These are phyloP conservation scores for Rhagoletis zephyria DNA, from an alignment of 1,140 invertebrate genomes.

Conservation along the genomic window DNA sequence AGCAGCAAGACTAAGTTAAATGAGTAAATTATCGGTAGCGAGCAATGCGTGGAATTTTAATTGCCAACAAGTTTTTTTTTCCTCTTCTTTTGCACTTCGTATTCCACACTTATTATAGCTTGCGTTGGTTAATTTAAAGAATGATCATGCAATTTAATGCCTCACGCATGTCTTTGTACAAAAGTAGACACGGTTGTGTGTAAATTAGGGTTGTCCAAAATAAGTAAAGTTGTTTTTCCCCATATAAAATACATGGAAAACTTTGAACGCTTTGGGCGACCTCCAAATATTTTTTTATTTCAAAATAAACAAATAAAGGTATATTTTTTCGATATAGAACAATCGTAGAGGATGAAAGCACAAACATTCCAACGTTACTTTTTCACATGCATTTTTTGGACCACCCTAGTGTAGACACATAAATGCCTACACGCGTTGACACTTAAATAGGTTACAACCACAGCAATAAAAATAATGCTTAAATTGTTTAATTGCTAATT, in stretches of 20 bases:
- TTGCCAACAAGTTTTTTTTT: constrained; percentile 20
- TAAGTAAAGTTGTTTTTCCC: too few species aligned
- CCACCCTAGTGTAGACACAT: background rate
- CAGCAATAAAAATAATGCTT: background rate
- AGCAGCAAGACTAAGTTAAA: background rate
- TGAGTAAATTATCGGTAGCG: constrained; percentile 17
- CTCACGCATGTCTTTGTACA: background rate
- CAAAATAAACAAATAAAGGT: too few species aligned
- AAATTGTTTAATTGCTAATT: constrained; percentile 49
- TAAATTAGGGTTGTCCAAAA: too few species aligned
- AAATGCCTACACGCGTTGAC: background rate
- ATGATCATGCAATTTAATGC: background rate
- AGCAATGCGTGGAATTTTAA: constrained; percentile 43
- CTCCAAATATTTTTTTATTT: too few species aligned
- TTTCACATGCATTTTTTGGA: too few species aligned
- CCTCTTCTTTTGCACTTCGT: background rate
- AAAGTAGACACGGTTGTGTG: too few species aligned
- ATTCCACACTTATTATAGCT: background rate
- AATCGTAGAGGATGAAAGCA: too few species aligned
- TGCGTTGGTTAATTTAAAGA: constrained; percentile 21
- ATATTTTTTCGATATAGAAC: too few species aligned
- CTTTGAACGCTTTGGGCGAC: too few species aligned
- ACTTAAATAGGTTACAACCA: constrained; percentile 28
- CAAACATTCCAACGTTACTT: too few species aligned
- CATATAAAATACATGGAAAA: too few species aligned